Conservation (phyloP, 2,888 invertebrate genomes). For the Platycnemis pennipes region DNA sequence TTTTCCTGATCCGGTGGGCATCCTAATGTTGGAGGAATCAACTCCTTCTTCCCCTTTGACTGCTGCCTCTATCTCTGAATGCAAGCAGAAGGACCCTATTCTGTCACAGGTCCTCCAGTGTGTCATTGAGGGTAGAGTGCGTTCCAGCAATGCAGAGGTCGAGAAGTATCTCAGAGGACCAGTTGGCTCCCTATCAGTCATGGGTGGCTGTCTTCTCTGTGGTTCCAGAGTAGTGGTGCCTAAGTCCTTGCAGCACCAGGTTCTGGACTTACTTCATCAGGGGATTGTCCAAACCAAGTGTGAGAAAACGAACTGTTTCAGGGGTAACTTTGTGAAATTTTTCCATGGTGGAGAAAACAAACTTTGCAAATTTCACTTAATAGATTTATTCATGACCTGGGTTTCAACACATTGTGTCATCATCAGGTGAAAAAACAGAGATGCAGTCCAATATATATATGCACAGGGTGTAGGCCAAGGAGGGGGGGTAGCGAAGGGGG, state of each 20-base stretch:
- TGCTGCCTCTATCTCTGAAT: not conserved
- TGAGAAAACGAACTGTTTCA: too few species aligned
- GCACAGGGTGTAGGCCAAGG: too few species aligned
- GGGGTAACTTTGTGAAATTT: too few species aligned
- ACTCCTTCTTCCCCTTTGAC: not conserved
- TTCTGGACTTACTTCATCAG: constrained; percentile 70
- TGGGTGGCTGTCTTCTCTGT: constrained; percentile 74
- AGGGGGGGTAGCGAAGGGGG: too few species aligned
- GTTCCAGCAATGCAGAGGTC: constrained; percentile 70
- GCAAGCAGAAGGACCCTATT: not conserved
- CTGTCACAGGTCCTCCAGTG: not conserved
- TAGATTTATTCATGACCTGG: too few species aligned
- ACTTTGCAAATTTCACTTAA: too few species aligned
- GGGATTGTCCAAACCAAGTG: constrained; percentile 71
- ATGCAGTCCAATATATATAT: too few species aligned
- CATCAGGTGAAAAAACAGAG: too few species aligned
- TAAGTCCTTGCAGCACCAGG: constrained; percentile 65
- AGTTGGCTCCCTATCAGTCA: constrained; percentile 75
- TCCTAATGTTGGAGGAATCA: not conserved
- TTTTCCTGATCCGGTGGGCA: constrained; percentile 6
- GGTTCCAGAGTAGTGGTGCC: constrained; percentile 69
- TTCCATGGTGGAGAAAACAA: too few species aligned
- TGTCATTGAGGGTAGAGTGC: not conserved
- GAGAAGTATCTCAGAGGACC: constrained; percentile 73
- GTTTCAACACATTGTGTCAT: too few species aligned